Evolutionary conservation across 2,888 invertebrate species (phyloP).

Genomic region (Cheilosia vulpina): DNA sequence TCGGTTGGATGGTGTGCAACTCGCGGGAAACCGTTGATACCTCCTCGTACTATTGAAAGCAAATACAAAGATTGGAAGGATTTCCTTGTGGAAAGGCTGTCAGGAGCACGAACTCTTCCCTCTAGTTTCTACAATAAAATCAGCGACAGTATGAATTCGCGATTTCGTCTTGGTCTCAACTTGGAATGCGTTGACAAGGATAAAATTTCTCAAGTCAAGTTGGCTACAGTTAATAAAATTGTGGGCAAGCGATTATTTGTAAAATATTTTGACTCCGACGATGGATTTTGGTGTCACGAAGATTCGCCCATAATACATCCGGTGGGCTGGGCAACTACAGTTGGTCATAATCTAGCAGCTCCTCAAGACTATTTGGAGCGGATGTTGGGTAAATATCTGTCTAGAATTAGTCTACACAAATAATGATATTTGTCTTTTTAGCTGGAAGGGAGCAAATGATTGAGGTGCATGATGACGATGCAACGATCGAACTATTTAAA

Average conservation of each 20-base stretch:
- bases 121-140: constrained; percentile 96
- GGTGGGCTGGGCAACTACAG: constrained; percentile 96
- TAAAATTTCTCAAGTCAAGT: constrained; percentile 95
- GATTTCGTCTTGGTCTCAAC: constrained; percentile 92
- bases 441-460: constrained; percentile 83
- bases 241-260: constrained; percentile 96
- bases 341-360: constrained; percentile 95
- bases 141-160: constrained; percentile 91
- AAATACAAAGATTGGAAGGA: constrained; percentile 98
- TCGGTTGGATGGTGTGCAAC: constrained; percentile 99
- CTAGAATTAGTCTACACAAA: neutral
- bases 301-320: constrained; percentile 97
- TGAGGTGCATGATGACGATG: constrained; percentile 88
- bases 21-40: constrained; percentile 96
- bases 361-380: constrained; percentile 91
- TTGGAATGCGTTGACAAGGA: constrained; percentile 98
- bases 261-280: constrained; percentile 94
- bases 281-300: constrained; percentile 98
- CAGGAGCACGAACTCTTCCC: constrained; percentile 97
- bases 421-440: constrained; percentile 54
- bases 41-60: constrained; percentile 95
- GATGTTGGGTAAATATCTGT: constrained; percentile 86
- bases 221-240: constrained; percentile 95
- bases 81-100: constrained; percentile 94
- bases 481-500: constrained; percentile 91